Conservation (phyloP, 2,113 vertebrate genomes). For the Lathamus discolor region DNA sequence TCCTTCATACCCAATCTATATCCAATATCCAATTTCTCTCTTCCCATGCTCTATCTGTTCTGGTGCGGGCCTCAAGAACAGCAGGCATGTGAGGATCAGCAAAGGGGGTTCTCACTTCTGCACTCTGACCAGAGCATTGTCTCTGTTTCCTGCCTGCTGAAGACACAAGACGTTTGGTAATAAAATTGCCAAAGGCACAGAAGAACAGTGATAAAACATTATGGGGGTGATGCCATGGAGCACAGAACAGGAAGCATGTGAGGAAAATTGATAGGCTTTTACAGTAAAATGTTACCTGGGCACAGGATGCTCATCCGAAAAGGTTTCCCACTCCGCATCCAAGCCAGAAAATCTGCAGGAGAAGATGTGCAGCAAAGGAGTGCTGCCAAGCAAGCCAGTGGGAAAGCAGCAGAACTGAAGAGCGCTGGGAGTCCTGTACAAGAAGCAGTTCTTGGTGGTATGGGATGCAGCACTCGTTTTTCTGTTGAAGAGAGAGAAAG, state of each 20-base stretch:
- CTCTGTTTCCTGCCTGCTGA: fast-evolving
- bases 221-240: fast-evolving
- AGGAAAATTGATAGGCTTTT: fast-evolving
- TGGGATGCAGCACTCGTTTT: background rate
- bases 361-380: background rate
- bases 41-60: background rate
- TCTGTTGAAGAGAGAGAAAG: background rate
- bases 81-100: fast-evolving
- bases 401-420: background rate
- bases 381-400: fast-evolving
- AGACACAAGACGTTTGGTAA: fast-evolving
- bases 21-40: background rate
- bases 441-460: background rate
- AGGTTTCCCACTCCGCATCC: background rate
- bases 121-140: background rate
- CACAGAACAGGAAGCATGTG: background rate
- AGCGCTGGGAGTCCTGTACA: background rate
- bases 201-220: background rate
- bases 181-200: background rate
- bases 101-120: background rate
- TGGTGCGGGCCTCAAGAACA: background rate
- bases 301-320: background rate
- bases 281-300: background rate
- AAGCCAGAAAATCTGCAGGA: background rate
- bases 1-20: background rate